Base-by-base conservation (phyloP, 2,113 vertebrate species). In the Grammomys dolichurus region DNA sequence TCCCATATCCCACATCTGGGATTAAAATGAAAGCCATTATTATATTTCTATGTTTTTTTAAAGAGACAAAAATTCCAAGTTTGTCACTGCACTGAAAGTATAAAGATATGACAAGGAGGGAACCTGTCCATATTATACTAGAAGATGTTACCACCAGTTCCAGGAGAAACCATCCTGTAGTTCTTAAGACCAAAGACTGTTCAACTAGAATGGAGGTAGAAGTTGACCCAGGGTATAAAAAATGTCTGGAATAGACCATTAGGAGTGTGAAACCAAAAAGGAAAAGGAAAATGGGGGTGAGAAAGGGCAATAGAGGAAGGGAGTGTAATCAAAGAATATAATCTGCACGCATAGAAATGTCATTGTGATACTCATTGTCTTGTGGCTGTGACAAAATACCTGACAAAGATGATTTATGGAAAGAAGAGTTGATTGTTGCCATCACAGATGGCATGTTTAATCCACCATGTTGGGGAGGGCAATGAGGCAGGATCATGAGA, bases 111-210 rank as follows among this genome's bases (percentile, higher is more conserved):
- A 19, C 58, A 46, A 17, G 28, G 75, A 87, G 4, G 51, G 5
- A 1, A 17, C 54, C 36, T 56, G 11, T 51, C 19, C 0, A 11
- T 26, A 14, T 13, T 13, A 5, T 48, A 22, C 43, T 40, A 54
- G 48, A 75, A 17, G 51, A 63, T 2, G 1, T 2, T 5, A 26
- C 56, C 19, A 11, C 2, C 3, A 1, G 7, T 26, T 22, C 13
- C 7, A 33, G 76, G 56, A 54, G 56, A 22, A 54, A 46, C 16
- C 2, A 2, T 65, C 58, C 6, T 3, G 13, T 14, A 40, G 17
- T 36, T 40, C 69, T 77, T 31, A 33, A 73, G 56, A 77, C 67
- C 60, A 33, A 40, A 1, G 12, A 48, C 1, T 87, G 56, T 69
- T 31, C 46, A 28, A 16, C 58, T 16, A 46, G 22, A 20, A 17